These are phyloP conservation scores for Eospalax fontanierii DNA, from an alignment of 2,797 vertebrate genomes.

Conservation along the genomic window DNA sequence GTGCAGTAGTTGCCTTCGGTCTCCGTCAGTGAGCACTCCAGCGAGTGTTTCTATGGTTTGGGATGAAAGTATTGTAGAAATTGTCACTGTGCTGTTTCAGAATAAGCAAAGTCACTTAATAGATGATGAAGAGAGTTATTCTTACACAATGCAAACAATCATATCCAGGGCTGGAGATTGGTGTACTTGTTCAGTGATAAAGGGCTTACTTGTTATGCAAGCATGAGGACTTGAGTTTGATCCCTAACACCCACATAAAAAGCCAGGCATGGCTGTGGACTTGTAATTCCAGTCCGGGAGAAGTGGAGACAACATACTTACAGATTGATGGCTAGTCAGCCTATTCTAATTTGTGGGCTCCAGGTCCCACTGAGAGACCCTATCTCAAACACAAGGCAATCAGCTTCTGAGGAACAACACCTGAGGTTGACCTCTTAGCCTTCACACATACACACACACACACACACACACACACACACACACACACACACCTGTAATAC, in stretches of 20 bases:
- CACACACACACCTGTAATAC: no score
- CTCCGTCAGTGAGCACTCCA: conserved; percentile 83
- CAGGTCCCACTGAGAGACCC: not conserved
- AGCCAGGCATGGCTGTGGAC: not conserved
- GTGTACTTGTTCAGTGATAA: not conserved
- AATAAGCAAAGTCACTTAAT: not conserved
- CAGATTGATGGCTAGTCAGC: not conserved
- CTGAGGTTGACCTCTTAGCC: not conserved
- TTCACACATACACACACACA: not conserved
- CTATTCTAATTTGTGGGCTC: not conserved
- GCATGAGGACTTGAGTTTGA: no score
- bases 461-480: not conserved
- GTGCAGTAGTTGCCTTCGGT: conserved; percentile 85
- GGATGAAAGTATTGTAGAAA: not conserved
- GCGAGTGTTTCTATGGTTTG: conserved; percentile 83
- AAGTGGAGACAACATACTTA: not conserved
- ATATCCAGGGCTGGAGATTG: not conserved
- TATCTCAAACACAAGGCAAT: not conserved
- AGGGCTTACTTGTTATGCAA: not conserved
- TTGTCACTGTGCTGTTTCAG: not conserved
- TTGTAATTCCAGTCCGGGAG: not conserved
- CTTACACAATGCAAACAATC: not conserved
- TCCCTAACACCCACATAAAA: not conserved
- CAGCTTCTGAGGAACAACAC: not conserved
- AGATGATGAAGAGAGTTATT: not conserved